Percentiles rank a stretch among this genome's conserved stretches.
These are phyloP conservation scores for Cyclina sinensis DNA, from an alignment of 1,140 invertebrate genomes.

Conservation along the genomic window DNA sequence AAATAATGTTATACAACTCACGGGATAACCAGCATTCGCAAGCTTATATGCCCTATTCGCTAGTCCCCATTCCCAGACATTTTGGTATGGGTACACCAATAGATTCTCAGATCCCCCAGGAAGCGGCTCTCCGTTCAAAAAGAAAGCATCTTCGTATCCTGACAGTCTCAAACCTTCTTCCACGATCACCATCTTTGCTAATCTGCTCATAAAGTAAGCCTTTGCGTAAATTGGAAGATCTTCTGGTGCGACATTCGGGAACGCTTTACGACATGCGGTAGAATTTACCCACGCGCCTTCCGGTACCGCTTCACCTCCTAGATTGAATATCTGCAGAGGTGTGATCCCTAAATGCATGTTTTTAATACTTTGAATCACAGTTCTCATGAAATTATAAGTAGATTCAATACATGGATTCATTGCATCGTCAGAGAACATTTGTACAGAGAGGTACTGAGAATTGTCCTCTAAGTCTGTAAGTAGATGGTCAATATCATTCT, in stretches of 20 bases:
- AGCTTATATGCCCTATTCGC: slow-evolving; percentile 79
- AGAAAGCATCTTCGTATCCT: slow-evolving; percentile 81
- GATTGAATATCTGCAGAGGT: slow-evolving; percentile 80
- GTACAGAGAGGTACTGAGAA: slow-evolving; percentile 81
- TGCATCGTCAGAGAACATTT: slow-evolving; percentile 83
- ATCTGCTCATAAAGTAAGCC: slow-evolving; percentile 72
- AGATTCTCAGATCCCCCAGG: slow-evolving; percentile 52
- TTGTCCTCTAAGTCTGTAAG: slow-evolving; percentile 79
- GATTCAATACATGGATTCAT: slow-evolving; percentile 84
- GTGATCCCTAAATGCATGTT: slow-evolving; percentile 75
- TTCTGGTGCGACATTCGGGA: slow-evolving; percentile 47
- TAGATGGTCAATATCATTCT: slow-evolving; percentile 70
- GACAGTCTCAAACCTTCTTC: slow-evolving; percentile 71
- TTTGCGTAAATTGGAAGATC: slow-evolving; percentile 68
- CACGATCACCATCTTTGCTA: slow-evolving; percentile 71
- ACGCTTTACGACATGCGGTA: slow-evolving; percentile 72
- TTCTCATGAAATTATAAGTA: slow-evolving; percentile 78
- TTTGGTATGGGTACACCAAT: slow-evolving; percentile 75
- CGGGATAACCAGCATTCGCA: slow-evolving; percentile 83
- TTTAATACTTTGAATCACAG: slow-evolving; percentile 72
- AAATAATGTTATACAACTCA: slow-evolving; percentile 68
- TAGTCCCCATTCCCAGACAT: slow-evolving; percentile 82
- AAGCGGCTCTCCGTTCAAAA: slow-evolving; percentile 61
- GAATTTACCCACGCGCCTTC: slow-evolving; percentile 79
- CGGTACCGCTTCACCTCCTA: slow-evolving; percentile 83